These are phyloP conservation scores for Allobates femoralis DNA, from an alignment of 2,797 vertebrate species.

Conservation along the genomic window DNA sequence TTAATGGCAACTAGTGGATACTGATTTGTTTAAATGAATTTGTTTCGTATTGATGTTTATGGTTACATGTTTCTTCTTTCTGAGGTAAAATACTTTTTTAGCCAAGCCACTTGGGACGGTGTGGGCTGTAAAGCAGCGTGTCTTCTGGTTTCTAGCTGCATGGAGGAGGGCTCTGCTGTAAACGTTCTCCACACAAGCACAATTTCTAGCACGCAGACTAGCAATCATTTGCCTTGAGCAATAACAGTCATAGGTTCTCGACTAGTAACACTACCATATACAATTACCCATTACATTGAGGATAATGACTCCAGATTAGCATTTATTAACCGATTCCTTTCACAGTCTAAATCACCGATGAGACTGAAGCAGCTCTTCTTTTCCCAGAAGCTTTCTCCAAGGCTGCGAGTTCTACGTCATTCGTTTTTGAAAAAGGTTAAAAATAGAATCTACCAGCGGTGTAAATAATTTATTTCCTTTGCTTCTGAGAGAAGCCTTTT, in stretches of 20 bases:
- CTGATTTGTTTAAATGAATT: neutral
- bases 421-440: conserved; percentile 55
- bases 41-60: neutral
- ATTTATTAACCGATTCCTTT: conserved; percentile 39
- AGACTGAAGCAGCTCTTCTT: conserved; percentile 26
- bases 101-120: neutral
- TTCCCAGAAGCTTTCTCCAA: conserved; percentile 37
- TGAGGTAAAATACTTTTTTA: neutral
- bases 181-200: neutral
- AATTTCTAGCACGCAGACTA: conserved; percentile 29
- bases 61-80: neutral
- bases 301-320: conserved; percentile 18
- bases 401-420: conserved; percentile 32
- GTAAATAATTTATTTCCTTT: conserved; percentile 62
- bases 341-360: neutral
- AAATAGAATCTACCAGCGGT: conserved; percentile 56
- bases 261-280: neutral
- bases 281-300: conserved; percentile 2
- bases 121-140: neutral
- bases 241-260: neutral
- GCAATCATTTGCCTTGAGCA: conserved; percentile 31
- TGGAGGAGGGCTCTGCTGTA: conserved; percentile 24
- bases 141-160: neutral
- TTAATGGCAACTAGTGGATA: neutral
- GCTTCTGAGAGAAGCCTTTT: conserved; percentile 41